A percentile compares a stretch with the other conserved stretches of the same genome.
Conservation (phyloP, 2,113 vertebrate genomes). For the Sclerurus mexicanus region DNA sequence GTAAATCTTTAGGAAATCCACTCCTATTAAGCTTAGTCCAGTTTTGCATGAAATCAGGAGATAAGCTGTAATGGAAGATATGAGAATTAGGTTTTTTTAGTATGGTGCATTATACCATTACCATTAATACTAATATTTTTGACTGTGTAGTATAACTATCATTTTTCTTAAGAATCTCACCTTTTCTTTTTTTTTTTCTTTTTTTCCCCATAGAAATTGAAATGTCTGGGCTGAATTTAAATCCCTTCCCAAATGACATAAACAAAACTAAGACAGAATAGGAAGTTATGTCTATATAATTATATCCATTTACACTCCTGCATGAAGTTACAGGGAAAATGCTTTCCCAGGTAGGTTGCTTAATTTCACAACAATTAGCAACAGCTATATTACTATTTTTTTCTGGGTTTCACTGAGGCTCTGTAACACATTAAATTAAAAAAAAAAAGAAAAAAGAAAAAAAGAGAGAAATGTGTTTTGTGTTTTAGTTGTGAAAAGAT, state of each 20-base stretch:
- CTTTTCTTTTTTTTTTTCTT: background rate
- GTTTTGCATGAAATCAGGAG: conserved; percentile 22
- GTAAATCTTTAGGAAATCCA: background rate
- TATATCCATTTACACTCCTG: background rate
- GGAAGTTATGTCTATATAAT: conserved; percentile 1
- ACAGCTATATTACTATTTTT: background rate
- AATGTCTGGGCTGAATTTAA: conserved; percentile 9
- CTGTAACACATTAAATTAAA: background rate
- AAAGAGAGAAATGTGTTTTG: background rate
- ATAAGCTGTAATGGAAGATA: background rate
- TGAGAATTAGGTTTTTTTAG: background rate
- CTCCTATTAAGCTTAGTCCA: background rate
- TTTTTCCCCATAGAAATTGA: background rate
- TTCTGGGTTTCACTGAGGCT: background rate
- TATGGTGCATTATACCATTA: background rate
- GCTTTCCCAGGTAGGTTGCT: background rate
- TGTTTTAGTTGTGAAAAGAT: background rate
- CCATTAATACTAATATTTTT: background rate
- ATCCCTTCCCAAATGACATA: background rate
- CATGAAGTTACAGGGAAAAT: conserved; percentile 8
- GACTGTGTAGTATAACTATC: background rate
- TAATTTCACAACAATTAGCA: conserved; percentile 34
- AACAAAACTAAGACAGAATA: background rate
- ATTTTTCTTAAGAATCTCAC: background rate
- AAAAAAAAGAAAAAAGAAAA: background rate